Conservation (phyloP, 2,888 invertebrate species). For the Scaptomyza parva region DNA sequence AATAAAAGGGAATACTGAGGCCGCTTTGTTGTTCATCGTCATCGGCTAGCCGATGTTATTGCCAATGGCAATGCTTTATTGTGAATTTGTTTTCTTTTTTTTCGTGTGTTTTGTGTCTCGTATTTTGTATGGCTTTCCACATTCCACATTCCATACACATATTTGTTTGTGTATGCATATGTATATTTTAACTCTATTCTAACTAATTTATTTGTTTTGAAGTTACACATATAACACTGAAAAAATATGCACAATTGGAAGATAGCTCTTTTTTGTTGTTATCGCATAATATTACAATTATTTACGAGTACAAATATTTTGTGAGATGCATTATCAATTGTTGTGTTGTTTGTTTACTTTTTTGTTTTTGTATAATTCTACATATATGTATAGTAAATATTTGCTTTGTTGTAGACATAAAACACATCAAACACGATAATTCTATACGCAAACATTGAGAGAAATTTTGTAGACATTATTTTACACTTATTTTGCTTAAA, state of each 20-base stretch:
- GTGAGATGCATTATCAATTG: conserved; percentile 24
- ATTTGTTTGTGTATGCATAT: conserved; percentile 12
- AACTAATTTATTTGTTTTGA: conserved; percentile 52
- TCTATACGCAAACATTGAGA: conserved; percentile 30
- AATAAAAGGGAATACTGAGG: conserved; percentile 24
- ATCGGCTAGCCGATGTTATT: conserved; percentile 43
- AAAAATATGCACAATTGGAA: conserved; percentile 78
- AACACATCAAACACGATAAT: conserved; percentile 44
- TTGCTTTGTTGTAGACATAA: conserved; percentile 46
- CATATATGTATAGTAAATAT: conserved; percentile 32
- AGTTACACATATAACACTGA: conserved; percentile 59
- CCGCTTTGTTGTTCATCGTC: conserved; percentile 29
- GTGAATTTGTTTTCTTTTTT: conserved; percentile 1
- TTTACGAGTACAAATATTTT: conserved; percentile 29
- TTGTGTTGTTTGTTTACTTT: conserved; percentile 13
- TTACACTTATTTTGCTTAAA: conserved; percentile 30
- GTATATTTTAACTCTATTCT: conserved; percentile 63
- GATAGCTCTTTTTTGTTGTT: conserved; percentile 77
- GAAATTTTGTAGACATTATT: conserved; percentile 21
- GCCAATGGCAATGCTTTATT: conserved; percentile 30
- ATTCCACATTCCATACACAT: conserved; percentile 10
- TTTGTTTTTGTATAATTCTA: conserved; percentile 18
- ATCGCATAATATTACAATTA: conserved; percentile 48
- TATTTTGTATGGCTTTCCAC: conserved; percentile 7
- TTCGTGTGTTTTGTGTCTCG: too few relatives aligned